Evolutionary conservation across 2,888 invertebrate genomes (phyloP).

Genomic region (Hyles lineata): DNA sequence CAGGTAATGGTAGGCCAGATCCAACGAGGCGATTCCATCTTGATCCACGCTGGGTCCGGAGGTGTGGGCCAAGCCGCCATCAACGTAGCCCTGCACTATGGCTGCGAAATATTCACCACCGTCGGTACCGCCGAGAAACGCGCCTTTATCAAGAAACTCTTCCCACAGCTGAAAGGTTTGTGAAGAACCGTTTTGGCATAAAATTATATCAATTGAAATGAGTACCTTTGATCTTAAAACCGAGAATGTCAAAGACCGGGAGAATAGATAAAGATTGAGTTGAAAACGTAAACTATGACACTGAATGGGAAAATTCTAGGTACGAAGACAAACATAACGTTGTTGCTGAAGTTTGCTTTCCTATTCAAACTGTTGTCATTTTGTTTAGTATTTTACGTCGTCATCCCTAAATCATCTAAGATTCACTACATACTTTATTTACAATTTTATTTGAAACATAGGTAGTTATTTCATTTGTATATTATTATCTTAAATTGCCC

Average conservation of each 20-base stretch:
- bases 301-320: no score
- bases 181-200: slow-evolving; percentile 13
- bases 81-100: slow-evolving; percentile 94
- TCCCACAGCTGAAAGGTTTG: slow-evolving; percentile 89
- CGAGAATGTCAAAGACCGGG: no score
- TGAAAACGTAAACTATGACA: no score
- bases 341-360: no score
- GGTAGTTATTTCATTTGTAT: not conserved
- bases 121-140: slow-evolving; percentile 95
- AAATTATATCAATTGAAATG: not conserved
- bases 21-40: slow-evolving; percentile 91
- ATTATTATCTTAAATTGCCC: not conserved
- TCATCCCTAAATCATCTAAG: no score
- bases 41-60: slow-evolving; percentile 97
- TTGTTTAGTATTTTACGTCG: no score
- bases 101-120: slow-evolving; percentile 96
- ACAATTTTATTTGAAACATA: no score
- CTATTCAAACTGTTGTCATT: no score
- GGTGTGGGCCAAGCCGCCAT: slow-evolving; percentile 99
- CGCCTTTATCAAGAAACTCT: slow-evolving; percentile 94
- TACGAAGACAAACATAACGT: no score
- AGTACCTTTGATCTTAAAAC: no score
- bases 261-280: no score
- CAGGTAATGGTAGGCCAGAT: slow-evolving; percentile 88
- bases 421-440: no score